Evolutionary conservation across 2,888 invertebrate genomes (phyloP), one percentile per base, ranked within the genome.

Genomic region (Lasius platythorax): DNA sequence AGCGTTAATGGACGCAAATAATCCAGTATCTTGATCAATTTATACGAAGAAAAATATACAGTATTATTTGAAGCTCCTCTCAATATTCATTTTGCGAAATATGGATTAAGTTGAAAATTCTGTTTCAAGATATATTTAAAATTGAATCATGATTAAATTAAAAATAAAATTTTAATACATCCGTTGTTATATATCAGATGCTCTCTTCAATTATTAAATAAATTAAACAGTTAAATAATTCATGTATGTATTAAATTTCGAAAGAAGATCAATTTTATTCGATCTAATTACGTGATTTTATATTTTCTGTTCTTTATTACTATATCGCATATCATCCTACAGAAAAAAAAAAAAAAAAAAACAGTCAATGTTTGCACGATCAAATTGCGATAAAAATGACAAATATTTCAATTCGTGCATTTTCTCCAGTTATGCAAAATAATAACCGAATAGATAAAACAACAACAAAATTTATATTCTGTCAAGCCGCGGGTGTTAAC

Each of bases 1-100:
- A 40, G 33, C 28, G 46, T 64, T 82, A 82, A 82, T 82, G 53
- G 64, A 64, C 28, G n/a, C n/a, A 46, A 23, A 23, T 56, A 66
- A 78, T 61, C 37, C 18, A 28, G 33, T 70, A 79, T 33, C 18
- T 58, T 66, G 15, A 58, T 33, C 15, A 2, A 61, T 72, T 79
- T 72, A 70, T 23, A 4, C 28, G 12, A 28, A 37, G 28, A 58
- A 23, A 70, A 28, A 61, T 74, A 63, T 28, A 66, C 18, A 33
- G 9, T 11, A 50, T 8, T 33, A 46, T 30, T 30, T 46, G 15
- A 73, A 23, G 6, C 4, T 61, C 15, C 8, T 33, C 28, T 18
- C 15, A 63, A 43, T 18, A 6, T 66, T 43, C n/a, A 40, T 63
- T 75, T 15, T 15, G 11, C 37, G 11, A 66, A 75, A 46, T n/a